Conservation (phyloP, 1,140 invertebrate species). For the Diorhabda carinulata region DNA sequence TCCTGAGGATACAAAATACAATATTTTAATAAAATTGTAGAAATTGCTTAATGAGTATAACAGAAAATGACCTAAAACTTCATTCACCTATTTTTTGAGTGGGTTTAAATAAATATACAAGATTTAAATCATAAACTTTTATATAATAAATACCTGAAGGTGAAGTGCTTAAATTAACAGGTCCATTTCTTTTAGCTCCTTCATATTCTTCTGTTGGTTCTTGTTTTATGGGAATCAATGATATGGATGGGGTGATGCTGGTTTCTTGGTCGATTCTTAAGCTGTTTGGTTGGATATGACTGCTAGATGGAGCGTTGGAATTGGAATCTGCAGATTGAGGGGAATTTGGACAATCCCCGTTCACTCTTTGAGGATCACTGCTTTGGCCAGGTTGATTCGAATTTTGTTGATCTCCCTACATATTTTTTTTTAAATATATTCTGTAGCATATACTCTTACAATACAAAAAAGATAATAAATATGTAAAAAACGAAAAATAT, state of each 20-base stretch:
- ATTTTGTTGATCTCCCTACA: slow-evolving; percentile 23
- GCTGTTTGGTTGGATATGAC: slow-evolving; percentile 50
- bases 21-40: no score
- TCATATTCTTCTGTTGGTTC: slow-evolving; percentile 53
- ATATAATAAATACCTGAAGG: slow-evolving; percentile 28
- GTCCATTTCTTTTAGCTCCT: slow-evolving; percentile 40
- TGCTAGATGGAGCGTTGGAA: slow-evolving; percentile 67
- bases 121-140: neutral
- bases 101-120: no score
- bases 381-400: slow-evolving; percentile 33
- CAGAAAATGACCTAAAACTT: no score
- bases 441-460: no score
- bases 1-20: no score
- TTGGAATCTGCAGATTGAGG: slow-evolving; percentile 74
- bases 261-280: slow-evolving; percentile 49
- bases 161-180: slow-evolving; percentile 42
- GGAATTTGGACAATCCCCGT: slow-evolving; percentile 62
- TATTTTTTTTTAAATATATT: neutral
- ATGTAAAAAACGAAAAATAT: no score
- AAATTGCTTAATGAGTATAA: no score
- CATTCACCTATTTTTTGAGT: no score
- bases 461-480: no score
- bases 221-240: slow-evolving; percentile 82
- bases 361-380: slow-evolving; percentile 46
- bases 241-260: slow-evolving; percentile 76